These are phyloP conservation scores for Lepilemur septentrionalis DNA, from an alignment of 2,797 vertebrate species.

Conservation along the genomic window DNA sequence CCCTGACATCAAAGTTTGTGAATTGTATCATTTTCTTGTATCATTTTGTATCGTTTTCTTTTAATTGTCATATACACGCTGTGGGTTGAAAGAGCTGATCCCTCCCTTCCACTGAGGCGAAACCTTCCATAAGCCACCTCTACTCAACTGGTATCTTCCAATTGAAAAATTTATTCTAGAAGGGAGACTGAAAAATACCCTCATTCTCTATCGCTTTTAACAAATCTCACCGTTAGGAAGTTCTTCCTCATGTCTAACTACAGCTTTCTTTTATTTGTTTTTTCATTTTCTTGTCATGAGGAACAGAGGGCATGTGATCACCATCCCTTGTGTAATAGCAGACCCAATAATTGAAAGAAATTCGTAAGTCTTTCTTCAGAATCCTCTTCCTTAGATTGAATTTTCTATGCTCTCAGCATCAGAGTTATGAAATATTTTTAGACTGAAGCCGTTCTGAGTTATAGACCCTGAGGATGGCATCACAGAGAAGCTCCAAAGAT, in stretches of 20 bases:
- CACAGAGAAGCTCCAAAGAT: background rate
- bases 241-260: background rate
- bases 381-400: background rate
- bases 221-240: background rate
- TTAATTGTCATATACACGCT: background rate
- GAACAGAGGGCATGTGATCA: background rate
- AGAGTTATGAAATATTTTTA: constrained; percentile 38
- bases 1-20: background rate
- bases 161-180: background rate
- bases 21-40: background rate
- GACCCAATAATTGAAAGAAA: constrained; percentile 25
- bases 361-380: constrained; percentile 20
- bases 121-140: background rate
- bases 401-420: background rate
- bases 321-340: background rate
- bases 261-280: background rate
- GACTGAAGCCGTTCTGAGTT: background rate
- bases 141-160: background rate
- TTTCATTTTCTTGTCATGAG: background rate
- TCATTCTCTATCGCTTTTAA: background rate
- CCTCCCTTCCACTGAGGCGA: background rate
- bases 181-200: background rate
- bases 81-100: background rate
- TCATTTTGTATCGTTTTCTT: background rate
- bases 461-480: background rate